phyloP scores from a whole-genome alignment of 2,888 invertebrate species.

The Branchellion lobata region DNA sequence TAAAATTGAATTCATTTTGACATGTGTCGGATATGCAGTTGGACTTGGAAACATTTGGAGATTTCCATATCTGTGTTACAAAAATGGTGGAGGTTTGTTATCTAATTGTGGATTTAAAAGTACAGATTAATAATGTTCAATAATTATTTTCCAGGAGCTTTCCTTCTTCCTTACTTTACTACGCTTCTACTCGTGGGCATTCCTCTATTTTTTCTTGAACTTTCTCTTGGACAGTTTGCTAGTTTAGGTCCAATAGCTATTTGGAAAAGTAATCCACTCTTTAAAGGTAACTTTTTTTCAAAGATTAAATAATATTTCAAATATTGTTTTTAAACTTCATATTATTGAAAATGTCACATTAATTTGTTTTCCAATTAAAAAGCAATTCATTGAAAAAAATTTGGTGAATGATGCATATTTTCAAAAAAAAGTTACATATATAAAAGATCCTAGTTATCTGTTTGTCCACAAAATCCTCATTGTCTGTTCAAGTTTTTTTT shows the following conservation, averaged over 20 bases:
- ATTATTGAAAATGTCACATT: not conserved
- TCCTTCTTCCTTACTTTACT: slow-evolving; percentile 48
- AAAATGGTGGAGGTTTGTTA: slow-evolving; percentile 44
- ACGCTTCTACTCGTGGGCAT: slow-evolving; percentile 47
- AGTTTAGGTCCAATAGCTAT: slow-evolving; percentile 49
- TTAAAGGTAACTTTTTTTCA: slow-evolving; percentile 45
- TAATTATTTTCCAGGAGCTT: slow-evolving; percentile 46
- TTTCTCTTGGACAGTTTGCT: slow-evolving; percentile 50
- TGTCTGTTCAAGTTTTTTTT: too few species aligned
- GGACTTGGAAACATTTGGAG: slow-evolving; percentile 47
- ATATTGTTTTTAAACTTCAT: not conserved
- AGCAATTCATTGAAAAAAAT: too few species aligned
- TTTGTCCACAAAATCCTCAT: too few species aligned
- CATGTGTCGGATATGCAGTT: slow-evolving; percentile 43
- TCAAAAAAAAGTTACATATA: too few species aligned
- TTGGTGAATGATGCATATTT: too few species aligned
- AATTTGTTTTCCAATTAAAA: not conserved
- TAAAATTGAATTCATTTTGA: slow-evolving; percentile 44
- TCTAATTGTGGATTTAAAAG: not conserved
- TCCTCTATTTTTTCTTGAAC: slow-evolving; percentile 48
- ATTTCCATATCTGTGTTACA: slow-evolving; percentile 46
- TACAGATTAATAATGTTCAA: too few species aligned
- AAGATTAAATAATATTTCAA: not conserved
- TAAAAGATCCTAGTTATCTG: too few species aligned
- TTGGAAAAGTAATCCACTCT: slow-evolving; percentile 48